These are phyloP conservation scores for Halictus rubicundus DNA, from an alignment of 1,140 invertebrate species.

Conservation along the genomic window DNA sequence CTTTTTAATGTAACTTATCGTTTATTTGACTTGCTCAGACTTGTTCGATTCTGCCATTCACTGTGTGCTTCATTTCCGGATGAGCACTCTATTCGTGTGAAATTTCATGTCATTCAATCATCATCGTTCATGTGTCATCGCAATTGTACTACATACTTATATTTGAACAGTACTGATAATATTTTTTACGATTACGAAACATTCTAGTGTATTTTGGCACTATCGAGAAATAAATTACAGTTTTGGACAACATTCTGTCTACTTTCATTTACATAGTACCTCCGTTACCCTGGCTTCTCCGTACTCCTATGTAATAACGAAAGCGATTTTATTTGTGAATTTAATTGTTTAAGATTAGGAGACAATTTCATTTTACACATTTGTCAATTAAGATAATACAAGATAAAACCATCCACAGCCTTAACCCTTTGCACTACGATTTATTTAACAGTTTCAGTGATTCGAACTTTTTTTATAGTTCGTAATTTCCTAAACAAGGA, in stretches of 20 bases:
- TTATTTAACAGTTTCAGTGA: no score
- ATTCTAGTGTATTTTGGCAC: conserved; percentile 54
- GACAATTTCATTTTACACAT: no score
- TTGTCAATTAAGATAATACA: no score
- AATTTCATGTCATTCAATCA: conserved; percentile 36
- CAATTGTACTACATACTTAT: conserved; percentile 34
- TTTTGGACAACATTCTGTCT: conserved; percentile 22
- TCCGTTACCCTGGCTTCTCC: no score
- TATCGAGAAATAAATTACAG: conserved; percentile 52
- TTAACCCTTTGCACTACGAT: no score
- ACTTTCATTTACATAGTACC: not conserved
- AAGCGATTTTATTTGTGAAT: no score
- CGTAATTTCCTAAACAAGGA: no score
- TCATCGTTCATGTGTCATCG: conserved; percentile 26
- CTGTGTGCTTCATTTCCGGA: not conserved
- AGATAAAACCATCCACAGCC: no score
- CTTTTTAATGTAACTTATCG: conserved; percentile 9
- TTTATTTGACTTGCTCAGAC: conserved; percentile 36
- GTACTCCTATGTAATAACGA: no score
- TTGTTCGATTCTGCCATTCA: conserved; percentile 39
- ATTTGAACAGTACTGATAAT: conserved; percentile 44
- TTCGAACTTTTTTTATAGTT: no score
- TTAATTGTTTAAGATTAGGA: no score
- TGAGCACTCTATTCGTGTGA: conserved; percentile 2
- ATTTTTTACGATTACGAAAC: conserved; percentile 44